A percentile compares a stretch with the other conserved stretches of the same genome.
phyloP scores from a whole-genome alignment of 2,888 invertebrate species.

The Ferrisia virgata region DNA sequence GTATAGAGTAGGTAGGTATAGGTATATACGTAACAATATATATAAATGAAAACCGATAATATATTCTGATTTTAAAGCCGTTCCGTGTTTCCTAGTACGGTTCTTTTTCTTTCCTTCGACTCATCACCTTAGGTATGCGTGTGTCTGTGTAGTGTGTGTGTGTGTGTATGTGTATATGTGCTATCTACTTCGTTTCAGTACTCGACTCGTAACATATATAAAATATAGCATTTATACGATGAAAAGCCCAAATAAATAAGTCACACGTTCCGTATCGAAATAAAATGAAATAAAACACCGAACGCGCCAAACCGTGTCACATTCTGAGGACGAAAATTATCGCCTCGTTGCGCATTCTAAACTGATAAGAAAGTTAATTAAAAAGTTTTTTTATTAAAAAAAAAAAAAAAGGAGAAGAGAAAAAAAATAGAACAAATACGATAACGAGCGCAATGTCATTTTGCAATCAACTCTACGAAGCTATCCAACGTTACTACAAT shows the following conservation, averaged over 20 bases:
- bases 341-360: conserved; percentile 2
- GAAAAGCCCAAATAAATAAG: neutral
- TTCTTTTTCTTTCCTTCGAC: neutral
- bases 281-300: neutral
- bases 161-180: no score
- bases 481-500: neutral
- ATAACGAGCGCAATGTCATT: neutral
- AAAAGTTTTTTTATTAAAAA: neutral
- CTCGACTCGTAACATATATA: no score
- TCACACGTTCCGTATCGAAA: neutral
- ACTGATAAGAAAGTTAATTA: neutral
- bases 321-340: neutral
- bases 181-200: no score
- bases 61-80: neutral
- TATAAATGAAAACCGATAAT: neutral
- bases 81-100: neutral
- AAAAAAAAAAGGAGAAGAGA: neutral
- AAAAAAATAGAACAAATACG: neutral
- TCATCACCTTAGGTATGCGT: no score
- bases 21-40: neutral
- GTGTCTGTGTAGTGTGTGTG: no score
- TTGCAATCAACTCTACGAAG: neutral
- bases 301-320: neutral
- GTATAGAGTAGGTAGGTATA: no score
- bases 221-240: neutral